These are phyloP conservation scores for Orthosia gothica DNA, from an alignment of 2,888 invertebrate genomes.

Conservation along the genomic window DNA sequence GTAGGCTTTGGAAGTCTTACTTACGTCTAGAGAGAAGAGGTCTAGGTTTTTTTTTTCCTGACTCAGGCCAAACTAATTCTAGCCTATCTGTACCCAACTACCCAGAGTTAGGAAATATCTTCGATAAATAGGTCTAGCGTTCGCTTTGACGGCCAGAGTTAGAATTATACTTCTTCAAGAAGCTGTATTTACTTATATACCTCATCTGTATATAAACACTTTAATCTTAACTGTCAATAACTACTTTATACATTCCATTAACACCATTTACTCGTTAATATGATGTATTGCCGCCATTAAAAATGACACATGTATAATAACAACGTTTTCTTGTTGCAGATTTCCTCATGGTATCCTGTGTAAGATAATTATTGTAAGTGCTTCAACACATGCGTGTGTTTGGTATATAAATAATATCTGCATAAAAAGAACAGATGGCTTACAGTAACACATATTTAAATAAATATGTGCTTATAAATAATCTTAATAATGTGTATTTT, in stretches of 20 bases:
- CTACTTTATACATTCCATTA: conserved; percentile 36
- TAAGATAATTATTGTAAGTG: conserved; percentile 77
- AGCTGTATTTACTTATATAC: neutral
- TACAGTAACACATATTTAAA: too few species aligned
- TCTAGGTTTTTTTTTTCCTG: neutral
- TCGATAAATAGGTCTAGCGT: neutral
- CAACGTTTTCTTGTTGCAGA: conserved; percentile 72
- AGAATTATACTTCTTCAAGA: neutral
- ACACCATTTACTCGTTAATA: conserved; percentile 33
- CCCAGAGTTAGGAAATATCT: neutral
- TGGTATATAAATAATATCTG: conserved; percentile 31
- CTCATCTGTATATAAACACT: neutral
- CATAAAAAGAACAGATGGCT: conserved; percentile 51
- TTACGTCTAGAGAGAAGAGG: too few species aligned
- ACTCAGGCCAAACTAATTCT: neutral
- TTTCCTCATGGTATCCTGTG: conserved; percentile 76
- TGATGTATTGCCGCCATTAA: conserved; percentile 45
- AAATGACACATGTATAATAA: conserved; percentile 38
- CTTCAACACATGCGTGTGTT: conserved; percentile 29
- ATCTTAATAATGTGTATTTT: too few species aligned
- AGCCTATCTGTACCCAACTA: too few species aligned
- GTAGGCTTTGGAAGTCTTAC: too few species aligned
- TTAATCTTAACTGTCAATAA: conserved; percentile 16
- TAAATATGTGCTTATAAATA: too few species aligned
- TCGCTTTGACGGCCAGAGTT: neutral